These are phyloP conservation scores for Mesoligia furuncula DNA, from an alignment of 2,888 invertebrate genomes.

Conservation along the genomic window DNA sequence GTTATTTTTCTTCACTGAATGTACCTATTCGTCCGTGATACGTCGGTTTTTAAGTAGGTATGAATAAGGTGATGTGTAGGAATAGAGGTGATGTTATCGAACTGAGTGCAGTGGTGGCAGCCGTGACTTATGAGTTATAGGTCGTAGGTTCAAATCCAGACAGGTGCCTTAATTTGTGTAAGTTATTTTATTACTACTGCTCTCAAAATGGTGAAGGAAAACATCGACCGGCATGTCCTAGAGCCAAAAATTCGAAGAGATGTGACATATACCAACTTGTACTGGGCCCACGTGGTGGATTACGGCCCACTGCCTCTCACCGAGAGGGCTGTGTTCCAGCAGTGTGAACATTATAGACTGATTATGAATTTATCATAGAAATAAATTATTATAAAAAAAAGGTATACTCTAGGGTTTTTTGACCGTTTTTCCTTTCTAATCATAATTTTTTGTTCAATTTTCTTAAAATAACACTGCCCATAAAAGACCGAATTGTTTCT, in stretches of 20 bases:
- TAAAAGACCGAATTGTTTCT: background rate
- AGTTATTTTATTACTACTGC: background rate
- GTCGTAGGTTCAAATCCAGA: background rate
- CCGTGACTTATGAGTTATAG: background rate
- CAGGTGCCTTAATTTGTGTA: background rate
- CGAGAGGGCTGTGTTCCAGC: background rate
- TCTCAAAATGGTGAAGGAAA: background rate
- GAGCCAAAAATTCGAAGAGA: background rate
- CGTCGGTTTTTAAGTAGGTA: slow-evolving; percentile 6
- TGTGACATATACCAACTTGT: background rate
- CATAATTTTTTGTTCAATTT: background rate
- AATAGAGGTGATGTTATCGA: slow-evolving; percentile 11
- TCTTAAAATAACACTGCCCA: background rate
- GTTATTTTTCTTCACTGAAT: slow-evolving; percentile 30
- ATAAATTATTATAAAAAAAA: background rate
- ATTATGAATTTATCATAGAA: background rate
- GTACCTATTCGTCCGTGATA: slow-evolving; percentile 19
- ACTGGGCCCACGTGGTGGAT: background rate
- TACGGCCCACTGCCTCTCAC: background rate
- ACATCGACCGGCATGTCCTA: background rate
- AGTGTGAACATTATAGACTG: background rate
- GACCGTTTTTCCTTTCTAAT: background rate
- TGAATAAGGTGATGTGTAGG: slow-evolving; percentile 27
- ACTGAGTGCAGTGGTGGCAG: background rate
- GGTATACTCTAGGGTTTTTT: background rate